phyloP scores from a whole-genome alignment of 2,888 invertebrate genomes.

The Bruchidius siliquastri region DNA sequence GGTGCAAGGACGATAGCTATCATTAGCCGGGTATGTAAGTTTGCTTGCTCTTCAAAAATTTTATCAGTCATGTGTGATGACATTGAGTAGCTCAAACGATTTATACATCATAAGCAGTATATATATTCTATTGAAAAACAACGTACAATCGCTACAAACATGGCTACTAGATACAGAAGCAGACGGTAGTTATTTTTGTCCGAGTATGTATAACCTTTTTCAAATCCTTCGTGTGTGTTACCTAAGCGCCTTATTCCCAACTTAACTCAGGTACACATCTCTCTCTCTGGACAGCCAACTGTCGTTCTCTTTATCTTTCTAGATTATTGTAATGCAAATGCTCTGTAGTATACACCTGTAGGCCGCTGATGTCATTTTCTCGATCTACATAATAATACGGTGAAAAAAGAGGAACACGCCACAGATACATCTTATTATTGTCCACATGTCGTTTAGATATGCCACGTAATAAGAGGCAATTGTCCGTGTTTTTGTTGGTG shows the following conservation, averaged over 20 bases:
- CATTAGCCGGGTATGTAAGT: too few relatives aligned
- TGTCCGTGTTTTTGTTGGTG: slow-evolving; percentile 34
- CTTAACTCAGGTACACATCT: background rate
- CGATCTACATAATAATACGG: slow-evolving; percentile 40
- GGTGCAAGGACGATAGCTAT: too few relatives aligned
- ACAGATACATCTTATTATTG: slow-evolving; percentile 34
- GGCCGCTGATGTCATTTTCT: slow-evolving; percentile 26
- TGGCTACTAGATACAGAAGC: too few relatives aligned
- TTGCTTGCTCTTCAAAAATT: too few relatives aligned
- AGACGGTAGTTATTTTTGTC: too few relatives aligned
- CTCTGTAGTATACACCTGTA: slow-evolving; percentile 33
- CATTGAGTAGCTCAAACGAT: too few relatives aligned
- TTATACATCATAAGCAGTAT: too few relatives aligned
- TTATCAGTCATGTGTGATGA: too few relatives aligned
- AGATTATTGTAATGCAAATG: background rate
- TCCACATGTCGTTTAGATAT: slow-evolving; percentile 40
- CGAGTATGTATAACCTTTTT: background rate
- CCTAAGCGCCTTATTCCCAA: background rate
- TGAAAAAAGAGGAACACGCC: slow-evolving; percentile 15
- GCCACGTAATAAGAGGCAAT: slow-evolving; percentile 39
- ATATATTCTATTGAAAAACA: too few relatives aligned
- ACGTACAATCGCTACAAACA: too few relatives aligned
- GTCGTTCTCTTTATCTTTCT: background rate
- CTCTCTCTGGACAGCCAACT: background rate
- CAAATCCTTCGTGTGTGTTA: background rate